A percentile compares a stretch with the other conserved stretches of the same genome.
Conservation (phyloP, 2,888 invertebrate species). For the Tetramorium bicarinatum region DNA sequence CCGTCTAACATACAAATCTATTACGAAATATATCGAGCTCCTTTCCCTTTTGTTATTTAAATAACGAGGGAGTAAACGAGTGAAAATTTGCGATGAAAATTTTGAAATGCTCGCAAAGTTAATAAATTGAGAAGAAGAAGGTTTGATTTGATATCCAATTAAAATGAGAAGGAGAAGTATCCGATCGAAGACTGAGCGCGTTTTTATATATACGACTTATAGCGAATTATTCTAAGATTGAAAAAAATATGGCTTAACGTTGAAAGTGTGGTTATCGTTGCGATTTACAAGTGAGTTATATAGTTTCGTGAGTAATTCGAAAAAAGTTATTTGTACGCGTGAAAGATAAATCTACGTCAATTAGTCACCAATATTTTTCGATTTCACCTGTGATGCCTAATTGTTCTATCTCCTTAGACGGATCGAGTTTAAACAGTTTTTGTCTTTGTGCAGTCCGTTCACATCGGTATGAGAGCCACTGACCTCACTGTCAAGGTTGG, state of each 20-base stretch:
- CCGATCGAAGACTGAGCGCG: neutral
- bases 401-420: neutral
- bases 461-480: conserved; percentile 66
- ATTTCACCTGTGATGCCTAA: neutral
- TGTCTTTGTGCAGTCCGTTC: conserved; percentile 8
- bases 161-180: neutral
- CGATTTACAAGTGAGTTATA: neutral
- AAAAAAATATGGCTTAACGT: neutral
- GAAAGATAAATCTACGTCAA: neutral
- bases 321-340: no score
- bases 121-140: neutral
- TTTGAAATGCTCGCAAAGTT: neutral
- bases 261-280: neutral
- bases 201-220: neutral
- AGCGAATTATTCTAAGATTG: neutral
- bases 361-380: neutral
- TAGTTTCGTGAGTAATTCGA: neutral
- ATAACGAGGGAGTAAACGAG: neutral
- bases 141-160: neutral
- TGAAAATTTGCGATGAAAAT: neutral
- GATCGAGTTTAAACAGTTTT: neutral
- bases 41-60: neutral
- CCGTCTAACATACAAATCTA: neutral
- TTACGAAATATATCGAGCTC: neutral
- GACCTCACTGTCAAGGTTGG: conserved; percentile 78